Evolutionary conservation across 2,113 vertebrate species (phyloP), one percentile per base, ranked within the genome.

Genomic region (Thomomys bottae): DNA sequence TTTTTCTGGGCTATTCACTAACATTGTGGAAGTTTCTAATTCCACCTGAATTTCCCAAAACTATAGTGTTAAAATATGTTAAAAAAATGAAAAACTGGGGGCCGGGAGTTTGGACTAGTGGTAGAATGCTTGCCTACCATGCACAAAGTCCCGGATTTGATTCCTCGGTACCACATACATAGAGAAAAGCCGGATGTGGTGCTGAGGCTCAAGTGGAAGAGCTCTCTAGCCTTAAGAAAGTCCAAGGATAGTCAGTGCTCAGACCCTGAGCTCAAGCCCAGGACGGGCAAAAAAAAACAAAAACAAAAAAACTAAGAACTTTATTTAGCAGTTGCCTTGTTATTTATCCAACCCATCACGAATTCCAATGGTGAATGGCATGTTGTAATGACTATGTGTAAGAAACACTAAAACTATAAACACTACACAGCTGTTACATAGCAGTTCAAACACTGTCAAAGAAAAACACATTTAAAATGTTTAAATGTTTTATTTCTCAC

Each of bases 41-140:
- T 87, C 84, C 84, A 82, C 21, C 38, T 80, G 30, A 63, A n/a
- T 89, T 88, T 71, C 93, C 17, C 28, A 78, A 87, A 89, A 88
- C n/a, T n/a, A 9, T 20, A 84, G 15, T 34, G 36, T 40, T 75
- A 87, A 88, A 63, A 15, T 71, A 83, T 61, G 32, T 30, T 42
- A 57, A 85, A 77, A 42, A 87, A 49, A 49, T 49, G 45, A 12
- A 12, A 49, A 12, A 49, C 14, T 49, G 45, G 45, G 45, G 9
- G n/a, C n/a, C n/a, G n/a, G n/a, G n/a, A n/a, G n/a, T n/a, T n/a
- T n/a, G n/a, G n/a, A n/a, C n/a, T n/a, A n/a, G n/a, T n/a, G n/a
- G n/a, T n/a, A n/a, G n/a, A n/a, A n/a, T n/a, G n/a, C n/a, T n/a
- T n/a, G n/a, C n/a, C n/a, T n/a, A n/a, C n/a, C n/a, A n/a, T n/a